phyloP scores from a whole-genome alignment of 2,113 vertebrate species.

The Sphyrna mokarran region DNA sequence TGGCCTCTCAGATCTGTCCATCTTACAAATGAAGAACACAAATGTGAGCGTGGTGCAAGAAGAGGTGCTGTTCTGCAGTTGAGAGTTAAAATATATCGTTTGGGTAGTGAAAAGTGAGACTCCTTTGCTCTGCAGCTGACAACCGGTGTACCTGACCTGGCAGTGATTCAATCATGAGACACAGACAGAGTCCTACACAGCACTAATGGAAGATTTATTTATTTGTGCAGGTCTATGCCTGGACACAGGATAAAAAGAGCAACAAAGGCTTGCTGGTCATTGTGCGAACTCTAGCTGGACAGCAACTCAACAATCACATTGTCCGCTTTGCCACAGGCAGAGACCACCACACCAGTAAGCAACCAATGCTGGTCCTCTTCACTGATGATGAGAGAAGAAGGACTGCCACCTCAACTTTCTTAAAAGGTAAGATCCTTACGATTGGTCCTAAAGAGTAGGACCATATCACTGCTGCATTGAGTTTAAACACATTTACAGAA shows the following conservation, averaged over 20 bases:
- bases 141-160: not conserved
- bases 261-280: constrained; percentile 72
- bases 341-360: constrained; percentile 76
- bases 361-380: constrained; percentile 84
- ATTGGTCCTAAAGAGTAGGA: not conserved
- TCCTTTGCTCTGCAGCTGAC: not conserved
- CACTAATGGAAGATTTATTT: not conserved
- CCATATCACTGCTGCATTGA: not conserved
- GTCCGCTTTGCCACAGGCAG: constrained; percentile 66
- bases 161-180: not conserved
- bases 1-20: not conserved
- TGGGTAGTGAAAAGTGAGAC: not conserved
- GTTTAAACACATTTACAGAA: not conserved
- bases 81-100: not conserved
- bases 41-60: not conserved
- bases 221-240: constrained; percentile 64
- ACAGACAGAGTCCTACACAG: not conserved
- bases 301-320: constrained; percentile 47
- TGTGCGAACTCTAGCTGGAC: constrained; percentile 52
- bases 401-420: constrained; percentile 39
- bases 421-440: constrained; percentile 53
- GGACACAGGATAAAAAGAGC: constrained; percentile 64
- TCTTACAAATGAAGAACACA: not conserved
- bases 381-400: constrained; percentile 71
- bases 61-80: not conserved